phyloP scores from a whole-genome alignment of 2,113 vertebrate species.

The Cyprinus carpio region DNA sequence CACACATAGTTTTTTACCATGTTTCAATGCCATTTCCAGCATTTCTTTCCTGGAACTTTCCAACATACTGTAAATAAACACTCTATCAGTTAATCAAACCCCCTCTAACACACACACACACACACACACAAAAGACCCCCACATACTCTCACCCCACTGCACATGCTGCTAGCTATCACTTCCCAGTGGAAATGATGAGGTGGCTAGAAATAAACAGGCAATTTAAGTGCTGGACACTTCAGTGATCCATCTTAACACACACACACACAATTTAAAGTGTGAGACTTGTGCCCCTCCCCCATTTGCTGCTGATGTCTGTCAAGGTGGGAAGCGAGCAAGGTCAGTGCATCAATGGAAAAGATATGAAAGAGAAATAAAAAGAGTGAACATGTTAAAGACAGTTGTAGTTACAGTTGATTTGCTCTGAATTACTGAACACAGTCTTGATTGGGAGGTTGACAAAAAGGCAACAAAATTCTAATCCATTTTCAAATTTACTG shows the following conservation, averaged over 20 bases:
- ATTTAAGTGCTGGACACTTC: slow-evolving; percentile 83
- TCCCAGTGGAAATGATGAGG: slow-evolving; percentile 75
- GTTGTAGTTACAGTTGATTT: background rate
- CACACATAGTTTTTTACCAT: slow-evolving; percentile 55
- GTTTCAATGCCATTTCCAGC: slow-evolving; percentile 12
- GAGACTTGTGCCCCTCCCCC: slow-evolving; percentile 57
- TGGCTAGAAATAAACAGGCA: slow-evolving; percentile 83
- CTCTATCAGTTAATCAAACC: slow-evolving; percentile 43
- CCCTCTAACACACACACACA: no score
- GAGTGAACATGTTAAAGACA: background rate
- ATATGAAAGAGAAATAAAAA: slow-evolving; percentile 28
- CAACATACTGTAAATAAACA: slow-evolving; percentile 45
- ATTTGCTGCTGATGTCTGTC: slow-evolving; percentile 50
- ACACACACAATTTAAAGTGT: slow-evolving; percentile 37
- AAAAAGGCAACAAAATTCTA: background rate
- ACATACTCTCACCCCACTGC: slow-evolving; percentile 50
- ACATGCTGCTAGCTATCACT: slow-evolving; percentile 58
- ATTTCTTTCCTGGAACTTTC: slow-evolving; percentile 49
- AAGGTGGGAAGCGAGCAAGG: slow-evolving; percentile 68
- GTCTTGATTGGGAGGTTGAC: background rate
- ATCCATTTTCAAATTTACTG: background rate
- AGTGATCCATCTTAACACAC: slow-evolving; percentile 66
- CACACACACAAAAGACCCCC: slow-evolving; percentile 38
- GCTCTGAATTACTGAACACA: background rate
- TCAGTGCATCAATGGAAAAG: slow-evolving; percentile 58